Base-by-base conservation (phyloP, 2,113 vertebrate genomes). In the Aix galericulata region DNA sequence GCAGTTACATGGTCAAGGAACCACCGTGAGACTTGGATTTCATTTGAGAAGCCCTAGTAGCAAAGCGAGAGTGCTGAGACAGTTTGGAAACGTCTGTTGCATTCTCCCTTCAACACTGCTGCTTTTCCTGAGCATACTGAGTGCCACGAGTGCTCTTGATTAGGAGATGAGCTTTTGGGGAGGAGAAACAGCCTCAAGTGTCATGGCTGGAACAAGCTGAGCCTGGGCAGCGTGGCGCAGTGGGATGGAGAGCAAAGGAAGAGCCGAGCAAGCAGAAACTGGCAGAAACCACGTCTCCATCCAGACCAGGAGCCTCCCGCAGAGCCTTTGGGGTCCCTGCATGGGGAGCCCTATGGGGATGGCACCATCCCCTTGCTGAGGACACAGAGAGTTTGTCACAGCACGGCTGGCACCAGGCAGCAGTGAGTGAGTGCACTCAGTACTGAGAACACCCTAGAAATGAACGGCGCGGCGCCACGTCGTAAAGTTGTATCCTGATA, bases 1-100 rank as follows among this genome's bases (percentile, higher is more conserved):
- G 80, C 95, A 86, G 79, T 50, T 50, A 50, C 48, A 13, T 50
- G 13, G 48, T 92, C 86, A 84, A 94, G 85, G 96, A 97, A 98
- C 98, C 97, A 96, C 97, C 98, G 98, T 98, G 97, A 97, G 96
- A 84, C 93, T 95, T 86, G 86, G 97, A 96, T 97, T 98, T 97
- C 97, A 97, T 97, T 97, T 98, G 96, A 97, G 46, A 72, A 60
- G 59, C 15, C 18, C 34, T 48, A 77, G 31, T 25, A 59, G 71
- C 26, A 29, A 56, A 7, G 58, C 8, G 38, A 76, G 53, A 29
- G 18, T 25, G 48, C 40, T 44, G 52, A 78, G 18, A 22, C n/a
- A 1, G 9, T 64, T 80, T 71, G 50, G 53, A 55, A 62, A 64
- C 11, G 17, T 42, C 48, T 48, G 13, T 31, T 32, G 29, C 22